phyloP scores from a whole-genome alignment of 2,113 vertebrate genomes.

The Puntigrus tetrazona region DNA sequence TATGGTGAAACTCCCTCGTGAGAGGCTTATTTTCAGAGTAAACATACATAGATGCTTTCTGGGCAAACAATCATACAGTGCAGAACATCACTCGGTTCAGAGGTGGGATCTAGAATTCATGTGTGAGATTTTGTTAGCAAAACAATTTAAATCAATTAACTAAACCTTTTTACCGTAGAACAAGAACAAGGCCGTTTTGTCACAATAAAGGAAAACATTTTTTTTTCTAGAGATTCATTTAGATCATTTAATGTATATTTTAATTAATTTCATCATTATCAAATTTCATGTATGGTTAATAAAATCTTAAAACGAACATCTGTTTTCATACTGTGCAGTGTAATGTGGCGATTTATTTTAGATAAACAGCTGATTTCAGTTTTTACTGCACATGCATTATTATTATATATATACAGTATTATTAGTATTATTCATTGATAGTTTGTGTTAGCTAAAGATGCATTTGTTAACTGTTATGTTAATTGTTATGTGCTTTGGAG shows the following conservation, averaged over 20 bases:
- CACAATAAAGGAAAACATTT: not conserved
- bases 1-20: slow-evolving; percentile 1
- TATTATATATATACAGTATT: no score
- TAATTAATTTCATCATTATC: no score
- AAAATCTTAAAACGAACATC: not conserved
- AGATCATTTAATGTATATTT: not conserved
- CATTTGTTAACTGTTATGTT: no score
- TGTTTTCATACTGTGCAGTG: not conserved
- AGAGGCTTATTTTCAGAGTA: slow-evolving; percentile 2
- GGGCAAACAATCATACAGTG: not conserved
- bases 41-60: slow-evolving; percentile 8
- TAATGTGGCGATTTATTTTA: not conserved
- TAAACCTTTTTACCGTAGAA: not conserved
- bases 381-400: not conserved
- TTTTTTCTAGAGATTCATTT: not conserved
- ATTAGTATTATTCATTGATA: no score
- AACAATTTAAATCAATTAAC: not conserved
- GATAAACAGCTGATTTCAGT: not conserved
- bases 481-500: no score
- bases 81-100: not conserved
- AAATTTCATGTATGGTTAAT: no score
- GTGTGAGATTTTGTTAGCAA: not conserved
- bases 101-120: not conserved
- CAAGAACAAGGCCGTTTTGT: not conserved
- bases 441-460: no score